Base-by-base conservation (phyloP, 2,113 vertebrate genomes). In the Xenopus borealis region DNA sequence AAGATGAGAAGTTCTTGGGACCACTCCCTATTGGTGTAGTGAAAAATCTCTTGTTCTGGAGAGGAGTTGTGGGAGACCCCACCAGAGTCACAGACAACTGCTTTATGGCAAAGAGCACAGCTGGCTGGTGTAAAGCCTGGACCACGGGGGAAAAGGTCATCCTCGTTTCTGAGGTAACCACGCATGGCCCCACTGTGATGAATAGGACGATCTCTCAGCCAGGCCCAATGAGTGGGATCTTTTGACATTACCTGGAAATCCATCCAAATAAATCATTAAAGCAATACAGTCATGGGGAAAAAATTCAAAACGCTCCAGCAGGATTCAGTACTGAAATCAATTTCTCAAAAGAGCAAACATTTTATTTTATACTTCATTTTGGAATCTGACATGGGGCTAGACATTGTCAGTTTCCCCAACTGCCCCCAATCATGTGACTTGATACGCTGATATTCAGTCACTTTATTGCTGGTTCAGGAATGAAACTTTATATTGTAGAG, bases 221-320 rank as follows among this genome's bases (percentile, higher is more conserved):
- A 88, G 18, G 80, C 85, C 84, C 88, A 86, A 18, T 85, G 86
- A 11, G 69, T 68, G 0, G 85, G 86, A 17, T 85, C 81, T 16
- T 71, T 74, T 10, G 81, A 72, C 80, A 86, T 89, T 57, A 88
- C 79, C 87, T 88, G 76, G 16, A 47, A 6, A 57, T 6, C 44
- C 9, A 19, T 11, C 44, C 2, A 4, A 27, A 27, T n/a, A n/a
- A n/a, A n/a, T n/a, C n/a, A n/a, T 27, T 27, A 3, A 27, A 27
- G 23, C 2, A 3, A 27, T 27, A 27, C 23, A 27, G 23, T 27
- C 23, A 27, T 27, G 3, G 23, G 3, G 3, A 27, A 27, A 27
- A 27, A 27, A 27, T 27, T 27, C 23, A 27, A 2, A 27, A 3
- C 23, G 23, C 23, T 27, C 23, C 1, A 27, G 23, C 23, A 27